Conservation (phyloP, 2,797 vertebrate species). For the Lophotriccus pileatus region DNA sequence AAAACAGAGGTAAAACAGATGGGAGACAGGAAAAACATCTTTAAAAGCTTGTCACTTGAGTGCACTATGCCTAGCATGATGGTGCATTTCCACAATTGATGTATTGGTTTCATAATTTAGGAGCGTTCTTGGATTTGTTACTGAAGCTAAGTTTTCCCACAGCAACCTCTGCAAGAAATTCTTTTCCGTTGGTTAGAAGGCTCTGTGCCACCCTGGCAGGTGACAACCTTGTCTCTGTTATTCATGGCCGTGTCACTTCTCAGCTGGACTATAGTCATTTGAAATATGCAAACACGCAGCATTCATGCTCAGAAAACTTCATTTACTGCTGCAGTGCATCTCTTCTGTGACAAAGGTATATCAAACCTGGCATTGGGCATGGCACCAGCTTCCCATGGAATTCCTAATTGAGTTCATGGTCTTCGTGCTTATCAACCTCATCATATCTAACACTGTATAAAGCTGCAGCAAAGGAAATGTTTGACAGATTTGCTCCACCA, state of each 20-base stretch:
- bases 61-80: background rate
- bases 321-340: constrained; percentile 49
- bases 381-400: constrained; percentile 32
- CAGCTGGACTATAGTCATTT: constrained; percentile 40
- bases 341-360: constrained; percentile 47
- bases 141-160: background rate
- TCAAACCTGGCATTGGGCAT: constrained; percentile 47
- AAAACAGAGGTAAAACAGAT: background rate
- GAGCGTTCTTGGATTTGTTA: background rate
- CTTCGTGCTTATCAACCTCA: background rate
- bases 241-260: constrained; percentile 44
- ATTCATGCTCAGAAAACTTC: constrained; percentile 53
- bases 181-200: background rate
- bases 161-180: background rate
- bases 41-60: background rate
- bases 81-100: background rate
- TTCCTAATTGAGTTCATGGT: constrained; percentile 38
- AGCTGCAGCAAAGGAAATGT: background rate
- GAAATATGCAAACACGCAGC: constrained; percentile 34
- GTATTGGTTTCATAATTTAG: background rate
- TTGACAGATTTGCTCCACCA: background rate
- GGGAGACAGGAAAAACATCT: background rate
- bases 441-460: constrained; percentile 3
- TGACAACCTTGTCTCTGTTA: constrained; percentile 26
- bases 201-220: background rate